Percentiles rank a stretch among this genome's conserved stretches.
phyloP scores from a whole-genome alignment of 2,113 vertebrate genomes.

The Hylia prasina region DNA sequence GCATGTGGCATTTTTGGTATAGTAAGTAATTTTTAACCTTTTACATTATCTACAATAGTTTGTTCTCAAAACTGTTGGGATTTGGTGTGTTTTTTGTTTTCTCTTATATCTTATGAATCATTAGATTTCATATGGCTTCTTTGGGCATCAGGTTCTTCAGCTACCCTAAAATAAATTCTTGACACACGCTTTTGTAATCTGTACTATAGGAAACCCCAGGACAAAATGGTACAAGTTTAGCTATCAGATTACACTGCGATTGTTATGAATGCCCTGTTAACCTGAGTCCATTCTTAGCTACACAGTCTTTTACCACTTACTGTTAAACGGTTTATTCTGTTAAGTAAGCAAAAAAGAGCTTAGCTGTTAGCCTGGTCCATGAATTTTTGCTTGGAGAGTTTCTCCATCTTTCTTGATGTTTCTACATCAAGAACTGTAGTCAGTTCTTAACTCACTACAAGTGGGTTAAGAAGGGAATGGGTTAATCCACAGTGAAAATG shows the following conservation, averaged over 20 bases:
- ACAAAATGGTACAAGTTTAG: not conserved
- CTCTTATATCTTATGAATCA: not conserved
- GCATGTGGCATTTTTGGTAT: conserved; percentile 87
- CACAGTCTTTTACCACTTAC: not conserved
- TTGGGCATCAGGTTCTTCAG: not conserved
- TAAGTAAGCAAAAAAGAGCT: not conserved
- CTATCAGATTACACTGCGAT: not conserved
- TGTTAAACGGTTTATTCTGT: not conserved
- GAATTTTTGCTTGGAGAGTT: not conserved
- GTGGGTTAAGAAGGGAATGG: not conserved
- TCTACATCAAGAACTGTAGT: too few relatives aligned
- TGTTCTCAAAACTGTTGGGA: not conserved
- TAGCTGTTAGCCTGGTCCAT: not conserved
- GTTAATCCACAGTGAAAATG: not conserved
- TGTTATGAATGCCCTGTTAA: not conserved
- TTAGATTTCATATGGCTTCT: not conserved
- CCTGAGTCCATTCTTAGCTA: not conserved
- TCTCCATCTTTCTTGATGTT: too few relatives aligned
- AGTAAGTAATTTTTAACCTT: conserved; percentile 79
- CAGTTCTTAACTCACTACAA: not conserved
- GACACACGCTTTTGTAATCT: not conserved
- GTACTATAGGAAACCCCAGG: not conserved
- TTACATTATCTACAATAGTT: not conserved
- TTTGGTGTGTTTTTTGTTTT: not conserved
- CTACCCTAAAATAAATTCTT: not conserved